Percentiles rank a stretch among this genome's conserved stretches.
phyloP scores from a whole-genome alignment of 2,113 vertebrate genomes.

The Catharus fuscescens region DNA sequence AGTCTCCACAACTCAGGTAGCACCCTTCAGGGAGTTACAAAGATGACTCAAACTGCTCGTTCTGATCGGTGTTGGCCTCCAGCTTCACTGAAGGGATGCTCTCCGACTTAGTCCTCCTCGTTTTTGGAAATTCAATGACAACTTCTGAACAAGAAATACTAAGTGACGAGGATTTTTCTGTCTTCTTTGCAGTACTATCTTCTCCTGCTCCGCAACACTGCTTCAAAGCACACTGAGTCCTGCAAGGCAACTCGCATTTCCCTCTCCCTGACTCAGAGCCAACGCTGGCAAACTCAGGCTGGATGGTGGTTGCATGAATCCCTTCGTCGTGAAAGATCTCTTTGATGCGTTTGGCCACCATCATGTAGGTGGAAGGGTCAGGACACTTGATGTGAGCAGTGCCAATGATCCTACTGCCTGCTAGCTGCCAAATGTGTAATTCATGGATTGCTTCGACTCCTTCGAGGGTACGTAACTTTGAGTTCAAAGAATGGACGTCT shows the following conservation, averaged over 20 bases:
- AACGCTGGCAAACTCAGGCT: constrained; percentile 94
- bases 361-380: constrained; percentile 95
- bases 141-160: constrained; percentile 82
- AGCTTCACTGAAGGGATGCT: constrained; percentile 74
- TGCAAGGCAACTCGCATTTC: constrained; percentile 93
- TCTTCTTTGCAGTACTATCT: constrained; percentile 63
- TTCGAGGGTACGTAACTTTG: constrained; percentile 85
- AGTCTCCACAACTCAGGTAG: constrained; percentile 62
- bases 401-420: constrained; percentile 96
- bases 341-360: constrained; percentile 96
- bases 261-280: constrained; percentile 85
- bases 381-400: constrained; percentile 98
- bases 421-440: constrained; percentile 97
- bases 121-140: constrained; percentile 80
- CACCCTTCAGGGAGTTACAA: constrained; percentile 72
- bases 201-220: constrained; percentile 88
- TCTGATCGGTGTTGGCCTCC: constrained; percentile 71
- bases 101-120: constrained; percentile 80
- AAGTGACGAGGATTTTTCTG: constrained; percentile 64
- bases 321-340: constrained; percentile 96
- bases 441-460: constrained; percentile 96
- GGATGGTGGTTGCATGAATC: constrained; percentile 98
- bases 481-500: constrained; percentile 88
- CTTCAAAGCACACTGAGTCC: constrained; percentile 95
- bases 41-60: constrained; percentile 78